Evolutionary conservation across 2,113 vertebrate species (phyloP).

Genomic region (Ornithorhynchus anatinus): DNA sequence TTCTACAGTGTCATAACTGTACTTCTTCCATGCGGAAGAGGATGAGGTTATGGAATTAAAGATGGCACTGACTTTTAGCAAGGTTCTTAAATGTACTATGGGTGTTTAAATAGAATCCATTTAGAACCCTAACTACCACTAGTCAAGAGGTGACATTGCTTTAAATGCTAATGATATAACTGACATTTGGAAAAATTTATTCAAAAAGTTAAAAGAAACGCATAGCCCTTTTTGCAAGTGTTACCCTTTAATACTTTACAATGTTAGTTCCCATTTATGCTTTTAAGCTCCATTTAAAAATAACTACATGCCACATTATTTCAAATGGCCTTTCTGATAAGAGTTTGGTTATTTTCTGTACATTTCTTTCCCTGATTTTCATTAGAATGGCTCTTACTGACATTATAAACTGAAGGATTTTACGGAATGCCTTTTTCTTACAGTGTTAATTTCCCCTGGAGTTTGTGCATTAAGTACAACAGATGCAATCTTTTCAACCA

Average conservation of each 20-base stretch:
- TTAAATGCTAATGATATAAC: slow-evolving; percentile 38
- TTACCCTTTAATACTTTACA: slow-evolving; percentile 9
- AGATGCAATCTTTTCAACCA: no score
- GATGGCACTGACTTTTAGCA: no score
- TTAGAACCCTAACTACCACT: slow-evolving; percentile 23
- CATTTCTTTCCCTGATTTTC: neutral
- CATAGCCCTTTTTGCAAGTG: neutral
- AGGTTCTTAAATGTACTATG: neutral
- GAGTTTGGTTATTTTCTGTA: slow-evolving; percentile 2
- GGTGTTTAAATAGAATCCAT: slow-evolving; percentile 19
- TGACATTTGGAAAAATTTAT: slow-evolving; percentile 41
- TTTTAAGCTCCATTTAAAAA: slow-evolving; percentile 55
- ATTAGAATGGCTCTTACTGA: slow-evolving; percentile 28
- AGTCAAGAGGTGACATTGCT: slow-evolving; percentile 2
- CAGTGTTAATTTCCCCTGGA: neutral
- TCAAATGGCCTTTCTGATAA: slow-evolving; percentile 43
- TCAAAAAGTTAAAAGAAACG: slow-evolving; percentile 34
- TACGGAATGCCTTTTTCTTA: neutral
- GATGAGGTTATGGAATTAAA: no score
- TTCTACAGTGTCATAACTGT: no score
- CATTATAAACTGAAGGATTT: slow-evolving; percentile 27
- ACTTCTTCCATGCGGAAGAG: no score
- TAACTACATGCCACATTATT: slow-evolving; percentile 37
- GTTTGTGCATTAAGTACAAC: neutral
- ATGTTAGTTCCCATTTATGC: slow-evolving; percentile 25